phyloP scores from a whole-genome alignment of 2,888 invertebrate genomes.

The Molanna angustata region DNA sequence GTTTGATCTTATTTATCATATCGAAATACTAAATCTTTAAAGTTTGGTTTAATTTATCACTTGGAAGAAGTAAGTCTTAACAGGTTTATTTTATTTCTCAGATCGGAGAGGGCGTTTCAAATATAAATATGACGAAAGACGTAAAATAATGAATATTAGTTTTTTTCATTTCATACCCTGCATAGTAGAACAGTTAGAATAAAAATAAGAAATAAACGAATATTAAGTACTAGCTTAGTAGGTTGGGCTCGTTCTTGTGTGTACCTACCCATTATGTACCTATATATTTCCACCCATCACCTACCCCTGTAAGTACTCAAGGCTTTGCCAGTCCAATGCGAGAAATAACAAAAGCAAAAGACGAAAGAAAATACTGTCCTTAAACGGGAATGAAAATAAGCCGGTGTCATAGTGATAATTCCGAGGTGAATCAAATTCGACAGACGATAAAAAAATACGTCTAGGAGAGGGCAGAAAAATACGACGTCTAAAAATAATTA shows the following conservation, averaged over 20 bases:
- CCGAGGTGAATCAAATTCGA: background rate
- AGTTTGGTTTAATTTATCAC: too few species aligned
- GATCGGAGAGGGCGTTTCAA: too few species aligned
- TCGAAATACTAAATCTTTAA: too few species aligned
- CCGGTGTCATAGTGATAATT: constrained; percentile 2
- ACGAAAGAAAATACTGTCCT: constrained; percentile 14
- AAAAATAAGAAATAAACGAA: background rate
- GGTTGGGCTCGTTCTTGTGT: background rate
- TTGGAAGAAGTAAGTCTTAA: too few species aligned
- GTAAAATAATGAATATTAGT: background rate
- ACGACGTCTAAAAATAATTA: too few species aligned
- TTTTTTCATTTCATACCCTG: background rate
- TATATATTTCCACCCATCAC: too few species aligned
- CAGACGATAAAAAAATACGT: background rate
- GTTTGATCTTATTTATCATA: too few species aligned
- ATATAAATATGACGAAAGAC: background rate
- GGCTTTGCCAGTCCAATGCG: background rate
- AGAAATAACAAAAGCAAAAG: constrained; percentile 11
- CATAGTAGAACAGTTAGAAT: background rate
- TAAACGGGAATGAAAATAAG: constrained; percentile 10
- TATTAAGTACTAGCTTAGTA: background rate
- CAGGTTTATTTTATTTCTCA: too few species aligned
- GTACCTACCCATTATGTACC: too few species aligned
- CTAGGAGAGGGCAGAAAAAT: too few species aligned
- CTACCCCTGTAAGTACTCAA: too few species aligned